A percentile compares a stretch with the other conserved stretches of the same genome.
Evolutionary conservation across 2,888 invertebrate genomes (phyloP).

Genomic region (Rhorus exstirpatorius): DNA sequence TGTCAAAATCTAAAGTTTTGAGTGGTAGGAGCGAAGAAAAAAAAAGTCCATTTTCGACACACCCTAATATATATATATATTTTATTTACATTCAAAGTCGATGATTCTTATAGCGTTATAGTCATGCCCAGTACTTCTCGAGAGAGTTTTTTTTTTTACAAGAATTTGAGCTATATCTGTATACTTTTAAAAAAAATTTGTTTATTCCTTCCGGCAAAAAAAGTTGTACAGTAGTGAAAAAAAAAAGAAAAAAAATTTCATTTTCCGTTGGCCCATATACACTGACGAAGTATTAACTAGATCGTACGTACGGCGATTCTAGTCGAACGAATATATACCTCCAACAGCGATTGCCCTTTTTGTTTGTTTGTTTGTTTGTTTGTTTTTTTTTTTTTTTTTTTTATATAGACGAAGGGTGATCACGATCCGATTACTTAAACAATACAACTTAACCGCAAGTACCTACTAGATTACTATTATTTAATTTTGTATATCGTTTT

Average conservation of each 20-base stretch:
- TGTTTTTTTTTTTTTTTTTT: too few relatives aligned
- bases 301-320: conserved; percentile 84
- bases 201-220: conserved; percentile 45
- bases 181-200: conserved; percentile 37
- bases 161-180: conserved; percentile 19
- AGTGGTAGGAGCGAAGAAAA: too few relatives aligned
- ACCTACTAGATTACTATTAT: conserved; percentile 82
- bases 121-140: conserved; percentile 60
- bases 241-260: conserved; percentile 36
- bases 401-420: conserved; percentile 59
- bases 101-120: conserved; percentile 22
- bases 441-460: conserved; percentile 80
- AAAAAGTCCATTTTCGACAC: too few relatives aligned
- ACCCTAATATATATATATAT: too few relatives aligned
- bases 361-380: too few relatives aligned
- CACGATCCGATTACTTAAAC: conserved; percentile 71
- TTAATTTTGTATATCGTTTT: conserved; percentile 80
- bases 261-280: conserved; percentile 75
- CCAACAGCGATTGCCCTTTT: conserved; percentile 75
- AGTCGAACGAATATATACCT: conserved; percentile 85
- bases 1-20: too few relatives aligned
- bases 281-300: conserved; percentile 79
- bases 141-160: conserved; percentile 3
- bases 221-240: conserved; percentile 33
- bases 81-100: not conserved